Base-by-base conservation (phyloP, 2,888 invertebrate genomes). In the Camponotus fellah region DNA sequence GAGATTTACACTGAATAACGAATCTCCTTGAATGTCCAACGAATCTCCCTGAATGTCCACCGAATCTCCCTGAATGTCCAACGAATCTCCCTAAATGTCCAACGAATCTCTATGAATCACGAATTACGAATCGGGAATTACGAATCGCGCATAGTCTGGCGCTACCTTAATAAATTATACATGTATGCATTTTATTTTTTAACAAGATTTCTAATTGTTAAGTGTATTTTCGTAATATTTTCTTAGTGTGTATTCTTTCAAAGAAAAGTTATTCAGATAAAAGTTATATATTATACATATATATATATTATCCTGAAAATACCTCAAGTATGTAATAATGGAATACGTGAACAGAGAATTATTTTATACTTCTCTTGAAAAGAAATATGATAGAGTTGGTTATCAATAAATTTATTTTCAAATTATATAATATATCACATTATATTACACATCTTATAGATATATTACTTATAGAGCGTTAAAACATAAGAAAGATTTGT, bases 361-460 rank as follows among this genome's bases (percentile, higher is more conserved):
- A 65, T 6, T 37, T 76, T 65, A 1, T 53, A 76, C 14, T 37
- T 49, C 49, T 3, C 21, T 8, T 21, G 26, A 2, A 53, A 12
- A n/a, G 3, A 17, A 3, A 8, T 74, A 4, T 9, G n/a, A 1
- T n/a, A 65, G 17, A 64, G 34, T 37, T 66, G 14, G 17, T 37
- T 56, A 60, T 46, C 46, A 65, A 76, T 65, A 76, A 65, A 65
- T 65, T 46, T 75, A 21, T 75, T 75, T 65, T 37, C 17, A 37
- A 10, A 49, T n/a, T 43, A 26, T 32, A 60, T 3, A 3, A 58
- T 6, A 40, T 60, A 21, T 68, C 26, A 32, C 49, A 69, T 53
- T 69, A 12, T 37, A 37, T 40, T 17, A 46, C 5, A 14, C 26
- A 32, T 37, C 9, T 69, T 26, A 56, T 17, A 49, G 49, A 17